These are phyloP conservation scores for Pollenia labialis DNA, from an alignment of 2,888 invertebrate genomes.

Conservation along the genomic window DNA sequence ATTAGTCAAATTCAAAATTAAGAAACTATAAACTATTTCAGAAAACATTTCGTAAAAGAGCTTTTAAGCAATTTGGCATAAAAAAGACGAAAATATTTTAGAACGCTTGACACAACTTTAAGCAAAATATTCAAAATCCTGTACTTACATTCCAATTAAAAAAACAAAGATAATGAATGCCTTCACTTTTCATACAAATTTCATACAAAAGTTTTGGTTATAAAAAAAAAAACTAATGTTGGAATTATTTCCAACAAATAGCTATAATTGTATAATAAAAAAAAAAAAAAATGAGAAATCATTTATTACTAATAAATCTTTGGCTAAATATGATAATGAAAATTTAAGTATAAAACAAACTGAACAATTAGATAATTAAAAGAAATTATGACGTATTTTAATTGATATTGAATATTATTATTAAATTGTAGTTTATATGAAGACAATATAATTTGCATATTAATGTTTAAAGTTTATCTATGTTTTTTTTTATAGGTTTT, in stretches of 20 bases:
- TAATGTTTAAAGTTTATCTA: constrained; percentile 13
- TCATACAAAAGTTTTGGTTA: not conserved
- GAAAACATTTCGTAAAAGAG: too few species aligned
- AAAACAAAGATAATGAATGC: not conserved
- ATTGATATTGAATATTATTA: not conserved
- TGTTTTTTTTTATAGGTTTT: constrained; percentile 34
- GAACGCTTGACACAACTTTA: not conserved
- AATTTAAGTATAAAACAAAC: not conserved
- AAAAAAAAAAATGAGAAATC: constrained; percentile 27
- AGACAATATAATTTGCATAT: constrained; percentile 23
- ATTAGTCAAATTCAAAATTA: not conserved
- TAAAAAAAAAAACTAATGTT: not conserved
- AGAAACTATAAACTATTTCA: too few species aligned
- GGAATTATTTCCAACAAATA: constrained; percentile 65
- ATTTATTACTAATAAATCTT: constrained; percentile 30
- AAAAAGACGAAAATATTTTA: not conserved
- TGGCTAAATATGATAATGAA: constrained; percentile 10
- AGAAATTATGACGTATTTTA: not conserved
- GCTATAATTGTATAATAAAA: constrained; percentile 52
- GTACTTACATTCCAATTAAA: constrained; percentile 32
- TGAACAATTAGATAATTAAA: constrained; percentile 19
- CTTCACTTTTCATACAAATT: not conserved
- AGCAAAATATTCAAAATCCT: not conserved
- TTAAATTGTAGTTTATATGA: constrained; percentile 9
- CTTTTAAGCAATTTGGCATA: not conserved